Percentiles rank a stretch among this genome's conserved stretches.
phyloP scores from a whole-genome alignment of 2,888 invertebrate genomes.

The Napeogenes sylphis region DNA sequence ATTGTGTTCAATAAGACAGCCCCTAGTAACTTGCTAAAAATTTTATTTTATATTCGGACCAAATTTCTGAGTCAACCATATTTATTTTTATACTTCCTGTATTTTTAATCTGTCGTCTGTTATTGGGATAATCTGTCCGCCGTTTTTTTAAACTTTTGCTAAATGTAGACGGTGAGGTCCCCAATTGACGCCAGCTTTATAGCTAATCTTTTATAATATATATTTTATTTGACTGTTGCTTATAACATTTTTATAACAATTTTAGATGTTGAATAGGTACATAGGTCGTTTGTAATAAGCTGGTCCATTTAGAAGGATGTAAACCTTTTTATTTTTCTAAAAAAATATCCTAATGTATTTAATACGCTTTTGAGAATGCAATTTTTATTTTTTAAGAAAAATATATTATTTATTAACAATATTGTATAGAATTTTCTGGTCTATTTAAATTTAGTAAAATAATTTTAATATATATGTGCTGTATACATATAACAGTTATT shows the following conservation, averaged over 20 bases:
- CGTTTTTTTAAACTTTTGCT: conserved; percentile 35
- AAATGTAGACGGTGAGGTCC: conserved; percentile 23
- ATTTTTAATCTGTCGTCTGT: conserved; percentile 36
- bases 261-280: conserved; percentile 53
- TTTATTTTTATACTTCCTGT: conserved; percentile 44
- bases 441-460: conserved; percentile 1
- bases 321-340: conserved; percentile 10
- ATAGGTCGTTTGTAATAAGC: conserved; percentile 40
- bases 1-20: conserved; percentile 38
- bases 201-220: conserved; percentile 50
- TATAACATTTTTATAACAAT: conserved; percentile 44
- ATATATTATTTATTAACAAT: background rate
- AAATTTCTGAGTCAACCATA: conserved; percentile 45
- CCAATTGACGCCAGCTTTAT: conserved; percentile 39
- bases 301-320: conserved; percentile 22
- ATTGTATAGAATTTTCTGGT: background rate
- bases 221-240: conserved; percentile 49
- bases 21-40: conserved; percentile 27
- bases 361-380: conserved; percentile 3
- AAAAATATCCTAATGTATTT: conserved; percentile 5
- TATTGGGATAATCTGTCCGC: conserved; percentile 18
- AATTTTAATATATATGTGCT: conserved; percentile 1
- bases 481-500: conserved; percentile 6
- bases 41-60: conserved; percentile 52
- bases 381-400: background rate